A percentile compares a stretch with the other conserved stretches of the same genome.
Conservation (phyloP, 2,888 invertebrate species). For the Zaprionus obscuricornis region DNA sequence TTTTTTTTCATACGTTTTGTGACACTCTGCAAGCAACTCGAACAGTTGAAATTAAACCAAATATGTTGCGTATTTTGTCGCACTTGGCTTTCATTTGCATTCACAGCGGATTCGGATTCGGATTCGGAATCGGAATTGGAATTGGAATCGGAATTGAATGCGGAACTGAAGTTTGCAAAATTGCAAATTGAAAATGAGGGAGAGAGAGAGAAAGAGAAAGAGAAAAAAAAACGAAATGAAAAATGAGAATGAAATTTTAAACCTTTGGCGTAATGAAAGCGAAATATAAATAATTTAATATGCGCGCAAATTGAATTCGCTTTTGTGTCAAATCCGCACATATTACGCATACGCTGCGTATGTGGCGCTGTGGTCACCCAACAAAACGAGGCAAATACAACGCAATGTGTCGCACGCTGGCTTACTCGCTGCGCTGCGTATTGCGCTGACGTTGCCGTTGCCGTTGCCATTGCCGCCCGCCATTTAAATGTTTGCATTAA, state of each 20-base stretch:
- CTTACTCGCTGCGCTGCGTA: no score
- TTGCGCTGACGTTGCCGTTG: no score
- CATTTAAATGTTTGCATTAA: constrained; percentile 36
- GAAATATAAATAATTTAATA: constrained; percentile 63
- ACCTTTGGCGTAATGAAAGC: constrained; percentile 48
- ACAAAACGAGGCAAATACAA: no score
- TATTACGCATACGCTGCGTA: constrained; percentile 65
- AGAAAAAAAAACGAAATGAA: constrained; percentile 2
- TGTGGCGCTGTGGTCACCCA: constrained; percentile 18
- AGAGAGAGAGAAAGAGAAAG: no score
- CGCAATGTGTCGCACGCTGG: no score
- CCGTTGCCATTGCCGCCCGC: constrained; percentile 24
- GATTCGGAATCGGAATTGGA: constrained; percentile 2
- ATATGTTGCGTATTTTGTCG: constrained; percentile 38
- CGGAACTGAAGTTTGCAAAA: neutral
- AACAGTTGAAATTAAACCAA: constrained; percentile 44
- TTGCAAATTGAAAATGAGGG: constrained; percentile 40
- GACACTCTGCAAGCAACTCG: constrained; percentile 13
- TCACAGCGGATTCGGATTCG: no score
- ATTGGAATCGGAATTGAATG: neutral
- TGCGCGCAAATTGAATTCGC: constrained; percentile 59
- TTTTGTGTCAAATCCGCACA: constrained; percentile 33
- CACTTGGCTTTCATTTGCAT: constrained; percentile 41
- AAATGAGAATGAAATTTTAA: constrained; percentile 57
- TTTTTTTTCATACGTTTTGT: neutral